Evolutionary conservation across 1,140 invertebrate genomes (phyloP).

Genomic region (Leptinotarsa defecta): DNA sequence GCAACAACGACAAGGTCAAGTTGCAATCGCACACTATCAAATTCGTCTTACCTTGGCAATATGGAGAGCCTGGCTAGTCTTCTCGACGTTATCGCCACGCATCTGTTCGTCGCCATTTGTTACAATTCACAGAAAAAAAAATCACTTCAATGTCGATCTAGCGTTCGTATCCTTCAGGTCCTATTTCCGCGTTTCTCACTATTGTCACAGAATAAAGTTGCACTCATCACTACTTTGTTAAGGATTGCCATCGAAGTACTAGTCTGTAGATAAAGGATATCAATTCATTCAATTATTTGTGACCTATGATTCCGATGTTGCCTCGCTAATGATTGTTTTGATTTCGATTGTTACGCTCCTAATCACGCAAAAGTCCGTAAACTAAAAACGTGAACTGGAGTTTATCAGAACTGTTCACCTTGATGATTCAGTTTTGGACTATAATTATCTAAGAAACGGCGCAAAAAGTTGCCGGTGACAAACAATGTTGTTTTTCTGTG

Average conservation of each 20-base stretch:
- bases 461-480: neutral
- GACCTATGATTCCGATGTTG: neutral
- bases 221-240: constrained; percentile 1
- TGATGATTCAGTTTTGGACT: neutral
- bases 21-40: constrained; percentile 21
- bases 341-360: neutral
- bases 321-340: constrained; percentile 17
- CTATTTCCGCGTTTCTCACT: neutral
- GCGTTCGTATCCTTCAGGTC: neutral
- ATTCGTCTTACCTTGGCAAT: constrained; percentile 36
- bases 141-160: no score
- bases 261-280: constrained; percentile 7
- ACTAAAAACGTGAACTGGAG: no score
- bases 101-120: constrained; percentile 4
- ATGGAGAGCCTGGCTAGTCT: constrained; percentile 35
- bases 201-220: neutral
- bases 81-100: constrained; percentile 19
- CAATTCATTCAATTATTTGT: neutral
- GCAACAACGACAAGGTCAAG: constrained; percentile 31
- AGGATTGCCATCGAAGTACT: neutral
- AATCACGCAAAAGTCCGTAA: no score
- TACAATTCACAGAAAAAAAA: neutral
- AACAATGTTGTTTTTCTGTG: no score
- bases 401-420: neutral
- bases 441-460: neutral